Percentiles rank a stretch among this genome's conserved stretches.
Conservation (phyloP, 2,888 invertebrate genomes). For the Drosophila multiciliata region DNA sequence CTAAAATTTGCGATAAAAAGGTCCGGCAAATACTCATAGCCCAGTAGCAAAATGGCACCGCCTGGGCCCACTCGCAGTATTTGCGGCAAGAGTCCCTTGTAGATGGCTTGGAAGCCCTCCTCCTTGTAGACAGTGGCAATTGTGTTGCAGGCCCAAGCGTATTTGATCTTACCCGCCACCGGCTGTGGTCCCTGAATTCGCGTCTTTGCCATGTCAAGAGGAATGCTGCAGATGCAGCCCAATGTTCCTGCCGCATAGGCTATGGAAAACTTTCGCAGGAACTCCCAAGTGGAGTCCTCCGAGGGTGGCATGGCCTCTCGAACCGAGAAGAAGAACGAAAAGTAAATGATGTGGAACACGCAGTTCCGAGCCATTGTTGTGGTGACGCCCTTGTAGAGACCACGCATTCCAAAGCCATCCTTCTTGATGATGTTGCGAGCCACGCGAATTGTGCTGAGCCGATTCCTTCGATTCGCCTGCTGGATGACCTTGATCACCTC, state of each 20-base stretch:
- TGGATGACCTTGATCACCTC: constrained; percentile 61
- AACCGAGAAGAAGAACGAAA: constrained; percentile 32
- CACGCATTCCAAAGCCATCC: constrained; percentile 25
- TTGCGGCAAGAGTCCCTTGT: constrained; percentile 46
- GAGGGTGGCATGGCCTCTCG: neutral
- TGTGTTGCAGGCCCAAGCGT: constrained; percentile 16
- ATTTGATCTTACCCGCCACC: constrained; percentile 48
- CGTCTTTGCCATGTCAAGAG: constrained; percentile 53
- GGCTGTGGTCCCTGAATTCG: constrained; percentile 68
- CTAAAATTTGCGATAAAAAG: constrained; percentile 3
- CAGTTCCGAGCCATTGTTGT: constrained; percentile 37
- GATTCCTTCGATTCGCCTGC: constrained; percentile 34
- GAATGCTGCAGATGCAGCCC: constrained; percentile 6
- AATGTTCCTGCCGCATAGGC: constrained; percentile 27
- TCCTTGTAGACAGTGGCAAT: constrained; percentile 30
- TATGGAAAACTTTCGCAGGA: constrained; percentile 17
- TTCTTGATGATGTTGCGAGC: constrained; percentile 21
- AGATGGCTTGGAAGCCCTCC: constrained; percentile 47
- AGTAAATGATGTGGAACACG: constrained; percentile 42
- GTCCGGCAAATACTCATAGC: constrained; percentile 29
- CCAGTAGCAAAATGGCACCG: constrained; percentile 37
- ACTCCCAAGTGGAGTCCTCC: neutral
- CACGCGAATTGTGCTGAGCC: neutral
- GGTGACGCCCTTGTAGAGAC: constrained; percentile 28
- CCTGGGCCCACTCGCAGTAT: constrained; percentile 43